These are phyloP conservation scores for Acridotheres tristis DNA, from an alignment of 2,797 vertebrate genomes.

Conservation along the genomic window DNA sequence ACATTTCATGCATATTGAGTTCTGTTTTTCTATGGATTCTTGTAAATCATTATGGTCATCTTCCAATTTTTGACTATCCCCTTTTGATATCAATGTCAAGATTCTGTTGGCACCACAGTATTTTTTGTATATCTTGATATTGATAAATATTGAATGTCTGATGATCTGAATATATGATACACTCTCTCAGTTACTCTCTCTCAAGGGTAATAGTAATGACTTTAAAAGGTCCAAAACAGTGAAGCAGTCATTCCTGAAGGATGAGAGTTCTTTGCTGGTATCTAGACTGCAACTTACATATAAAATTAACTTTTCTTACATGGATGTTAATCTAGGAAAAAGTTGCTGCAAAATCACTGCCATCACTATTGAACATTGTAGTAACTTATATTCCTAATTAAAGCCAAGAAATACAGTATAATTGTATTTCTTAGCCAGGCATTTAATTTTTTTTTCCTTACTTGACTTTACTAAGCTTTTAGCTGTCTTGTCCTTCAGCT, in stretches of 20 bases:
- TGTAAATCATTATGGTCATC: neutral
- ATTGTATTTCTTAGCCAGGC: neutral
- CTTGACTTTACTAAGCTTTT: neutral
- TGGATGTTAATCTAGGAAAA: conserved; percentile 4
- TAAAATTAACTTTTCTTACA: neutral
- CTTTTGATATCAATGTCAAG: neutral
- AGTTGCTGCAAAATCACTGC: neutral
- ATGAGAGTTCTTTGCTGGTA: neutral
- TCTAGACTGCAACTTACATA: neutral
- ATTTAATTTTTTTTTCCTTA: neutral
- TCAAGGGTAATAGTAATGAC: neutral
- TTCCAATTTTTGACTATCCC: neutral
- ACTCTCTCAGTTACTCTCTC: neutral
- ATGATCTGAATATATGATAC: neutral
- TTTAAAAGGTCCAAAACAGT: neutral
- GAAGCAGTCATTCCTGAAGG: neutral
- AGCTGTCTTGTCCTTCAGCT: neutral
- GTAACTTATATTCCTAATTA: conserved; percentile 3
- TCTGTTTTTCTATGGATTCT: neutral
- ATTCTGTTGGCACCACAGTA: neutral
- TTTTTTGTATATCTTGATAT: neutral
- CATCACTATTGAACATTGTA: neutral
- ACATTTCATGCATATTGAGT: neutral
- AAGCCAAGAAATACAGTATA: neutral
- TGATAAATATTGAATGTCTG: neutral